Percentiles rank a stretch among this genome's conserved stretches.
These are phyloP conservation scores for Steinernema carpocapsae DNA, from an alignment of 2,888 invertebrate species.

Conservation along the genomic window DNA sequence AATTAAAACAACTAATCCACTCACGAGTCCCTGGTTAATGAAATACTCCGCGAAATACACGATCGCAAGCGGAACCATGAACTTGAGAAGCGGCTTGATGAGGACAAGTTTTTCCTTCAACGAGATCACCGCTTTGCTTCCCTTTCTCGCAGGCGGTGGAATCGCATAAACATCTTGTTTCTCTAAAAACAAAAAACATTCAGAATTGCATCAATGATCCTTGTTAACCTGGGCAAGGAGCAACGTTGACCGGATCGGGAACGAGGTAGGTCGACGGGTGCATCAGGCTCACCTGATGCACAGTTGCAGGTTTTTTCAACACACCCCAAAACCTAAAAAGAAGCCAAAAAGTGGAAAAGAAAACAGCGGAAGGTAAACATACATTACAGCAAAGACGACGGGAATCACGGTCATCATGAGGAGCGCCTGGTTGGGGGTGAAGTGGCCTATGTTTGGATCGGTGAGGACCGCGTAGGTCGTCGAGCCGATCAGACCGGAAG, in stretches of 20 bases:
- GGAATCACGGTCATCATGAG: slow-evolving; percentile 80
- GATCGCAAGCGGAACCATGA: slow-evolving; percentile 79
- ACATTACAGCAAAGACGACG: slow-evolving; percentile 75
- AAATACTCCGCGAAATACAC: slow-evolving; percentile 86
- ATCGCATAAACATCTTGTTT: slow-evolving; percentile 76
- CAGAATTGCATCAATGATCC: too few relatives aligned
- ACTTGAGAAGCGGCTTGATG: slow-evolving; percentile 74
- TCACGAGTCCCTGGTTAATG: slow-evolving; percentile 84
- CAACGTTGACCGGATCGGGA: slow-evolving; percentile 54
- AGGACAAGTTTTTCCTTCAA: not conserved
- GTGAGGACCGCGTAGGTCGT: slow-evolving; percentile 79
- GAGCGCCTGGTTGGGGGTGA: slow-evolving; percentile 73
- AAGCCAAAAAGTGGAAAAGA: not conserved
- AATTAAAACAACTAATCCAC: slow-evolving; percentile 50
- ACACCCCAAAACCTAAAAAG: slow-evolving; percentile 43
- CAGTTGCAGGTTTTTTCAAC: slow-evolving; percentile 36
- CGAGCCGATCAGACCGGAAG: slow-evolving; percentile 79
- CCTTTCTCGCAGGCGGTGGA: slow-evolving; percentile 71
- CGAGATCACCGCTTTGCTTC: not conserved
- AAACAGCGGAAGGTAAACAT: slow-evolving; percentile 39
- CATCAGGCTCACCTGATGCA: slow-evolving; percentile 41
- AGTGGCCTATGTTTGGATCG: slow-evolving; percentile 71
- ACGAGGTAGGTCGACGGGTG: slow-evolving; percentile 60
- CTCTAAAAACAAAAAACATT: slow-evolving; percentile 73
- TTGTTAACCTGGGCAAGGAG: slow-evolving; percentile 1